Percentiles rank a stretch among this genome's conserved stretches.
phyloP scores from a whole-genome alignment of 2,113 vertebrate species.

The Festucalex cinctus region DNA sequence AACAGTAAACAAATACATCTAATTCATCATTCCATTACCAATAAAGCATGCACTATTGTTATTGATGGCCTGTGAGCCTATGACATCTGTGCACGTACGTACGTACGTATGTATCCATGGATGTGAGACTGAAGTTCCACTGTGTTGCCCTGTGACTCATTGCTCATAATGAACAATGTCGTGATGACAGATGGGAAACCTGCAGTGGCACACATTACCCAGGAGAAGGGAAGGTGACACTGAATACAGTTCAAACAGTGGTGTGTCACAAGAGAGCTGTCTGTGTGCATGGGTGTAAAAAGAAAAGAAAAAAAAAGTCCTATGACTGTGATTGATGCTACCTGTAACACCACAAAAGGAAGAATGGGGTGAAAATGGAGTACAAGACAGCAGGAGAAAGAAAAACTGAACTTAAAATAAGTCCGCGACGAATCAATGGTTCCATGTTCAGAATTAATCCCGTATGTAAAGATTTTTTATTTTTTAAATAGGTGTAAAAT shows the following conservation, averaged over 20 bases:
- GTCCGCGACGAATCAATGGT: too few species aligned
- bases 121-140: neutral
- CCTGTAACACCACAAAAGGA: neutral
- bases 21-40: conserved; percentile 3
- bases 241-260: neutral
- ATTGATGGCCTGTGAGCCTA: neutral
- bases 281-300: neutral
- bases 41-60: neutral
- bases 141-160: neutral
- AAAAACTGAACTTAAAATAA: neutral
- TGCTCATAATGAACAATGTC: neutral
- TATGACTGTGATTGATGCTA: neutral
- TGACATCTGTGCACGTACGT: neutral
- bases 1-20: neutral
- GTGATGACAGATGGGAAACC: neutral
- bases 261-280: neutral
- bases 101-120: too few species aligned
- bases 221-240: neutral
- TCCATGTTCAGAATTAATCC: neutral
- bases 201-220: neutral
- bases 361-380: neutral
- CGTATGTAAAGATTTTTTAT: neutral
- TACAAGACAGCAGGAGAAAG: neutral
- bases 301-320: neutral
- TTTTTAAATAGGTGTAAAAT: too few species aligned